phyloP scores from a whole-genome alignment of 2,888 invertebrate genomes.

The Nephrocerus scutellatus region DNA sequence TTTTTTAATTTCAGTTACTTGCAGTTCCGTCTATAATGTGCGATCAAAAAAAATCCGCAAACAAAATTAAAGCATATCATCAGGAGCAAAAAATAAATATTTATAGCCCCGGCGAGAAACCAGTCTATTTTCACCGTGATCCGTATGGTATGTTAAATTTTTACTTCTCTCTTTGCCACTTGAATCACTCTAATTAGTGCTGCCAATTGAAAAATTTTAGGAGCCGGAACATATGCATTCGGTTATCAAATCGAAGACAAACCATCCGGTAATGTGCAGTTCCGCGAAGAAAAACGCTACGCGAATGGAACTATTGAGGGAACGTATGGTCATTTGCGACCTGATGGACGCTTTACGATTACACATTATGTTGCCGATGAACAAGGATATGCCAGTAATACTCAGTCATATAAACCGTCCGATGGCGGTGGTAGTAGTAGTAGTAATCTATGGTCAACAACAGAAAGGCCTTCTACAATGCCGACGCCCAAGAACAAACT shows the following conservation, averaged over 20 bases:
- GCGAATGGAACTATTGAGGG: constrained; percentile 66
- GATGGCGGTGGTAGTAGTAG: too few species aligned
- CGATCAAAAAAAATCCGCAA: constrained; percentile 11
- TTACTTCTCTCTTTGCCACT: not conserved
- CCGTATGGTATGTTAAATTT: constrained; percentile 33
- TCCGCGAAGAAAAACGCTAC: constrained; percentile 61
- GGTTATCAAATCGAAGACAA: constrained; percentile 65
- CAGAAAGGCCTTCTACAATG: too few species aligned
- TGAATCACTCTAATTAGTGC: constrained; percentile 8
- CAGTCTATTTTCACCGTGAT: constrained; percentile 36
- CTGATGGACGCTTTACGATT: constrained; percentile 55
- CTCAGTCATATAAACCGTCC: constrained; percentile 26
- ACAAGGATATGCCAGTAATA: constrained; percentile 51
- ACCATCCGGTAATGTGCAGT: constrained; percentile 60
- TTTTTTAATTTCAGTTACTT: too few species aligned
- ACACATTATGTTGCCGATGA: constrained; percentile 61
- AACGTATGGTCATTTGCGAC: constrained; percentile 63
- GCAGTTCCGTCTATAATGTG: too few species aligned
- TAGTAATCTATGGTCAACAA: too few species aligned
- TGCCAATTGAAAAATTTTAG: constrained; percentile 29
- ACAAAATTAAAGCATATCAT: constrained; percentile 20
- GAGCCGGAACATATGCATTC: constrained; percentile 62
- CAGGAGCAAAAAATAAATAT: constrained; percentile 13
- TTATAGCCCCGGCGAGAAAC: constrained; percentile 17
- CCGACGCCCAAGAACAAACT: too few species aligned